Evolutionary conservation across 2,888 invertebrate species (phyloP).

Genomic region (Cantharis lateralis): DNA sequence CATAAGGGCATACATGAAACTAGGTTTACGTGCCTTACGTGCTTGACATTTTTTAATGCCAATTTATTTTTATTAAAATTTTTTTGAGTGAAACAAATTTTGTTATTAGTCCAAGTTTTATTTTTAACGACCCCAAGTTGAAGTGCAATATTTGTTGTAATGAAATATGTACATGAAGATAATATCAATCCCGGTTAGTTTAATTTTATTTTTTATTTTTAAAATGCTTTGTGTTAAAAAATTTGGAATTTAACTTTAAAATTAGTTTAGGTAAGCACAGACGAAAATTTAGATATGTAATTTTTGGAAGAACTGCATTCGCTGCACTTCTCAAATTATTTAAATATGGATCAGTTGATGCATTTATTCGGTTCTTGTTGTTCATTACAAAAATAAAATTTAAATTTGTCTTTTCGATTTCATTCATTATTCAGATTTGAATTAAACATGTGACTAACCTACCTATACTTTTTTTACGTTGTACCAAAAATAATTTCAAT

Average conservation of each 20-base stretch:
- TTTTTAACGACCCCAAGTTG: conserved; percentile 28
- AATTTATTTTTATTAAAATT: conserved; percentile 10
- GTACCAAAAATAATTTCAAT: conserved; percentile 6
- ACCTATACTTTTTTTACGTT: conserved; percentile 28
- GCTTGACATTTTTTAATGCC: conserved; percentile 12
- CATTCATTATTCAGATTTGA: conserved; percentile 13
- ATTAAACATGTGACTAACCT: conserved; percentile 32
- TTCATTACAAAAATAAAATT: neutral
- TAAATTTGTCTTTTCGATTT: conserved; percentile 1
- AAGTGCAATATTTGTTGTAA: conserved; percentile 37
- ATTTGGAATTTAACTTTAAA: neutral
- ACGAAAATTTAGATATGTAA: neutral
- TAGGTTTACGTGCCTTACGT: conserved; percentile 42
- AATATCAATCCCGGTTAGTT: conserved; percentile 43
- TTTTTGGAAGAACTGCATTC: neutral
- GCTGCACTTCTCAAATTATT: neutral
- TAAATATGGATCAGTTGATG: neutral
- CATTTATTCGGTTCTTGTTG: neutral
- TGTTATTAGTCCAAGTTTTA: conserved; percentile 21
- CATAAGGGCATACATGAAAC: conserved; percentile 47
- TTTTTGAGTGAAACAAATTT: conserved; percentile 18
- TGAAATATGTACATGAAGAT: conserved; percentile 50
- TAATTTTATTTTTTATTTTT: conserved; percentile 28
- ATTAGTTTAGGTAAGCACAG: neutral
- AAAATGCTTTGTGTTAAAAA: neutral